Evolutionary conservation across 2,888 invertebrate genomes (phyloP).

Genomic region (Oscheius sp.): DNA sequence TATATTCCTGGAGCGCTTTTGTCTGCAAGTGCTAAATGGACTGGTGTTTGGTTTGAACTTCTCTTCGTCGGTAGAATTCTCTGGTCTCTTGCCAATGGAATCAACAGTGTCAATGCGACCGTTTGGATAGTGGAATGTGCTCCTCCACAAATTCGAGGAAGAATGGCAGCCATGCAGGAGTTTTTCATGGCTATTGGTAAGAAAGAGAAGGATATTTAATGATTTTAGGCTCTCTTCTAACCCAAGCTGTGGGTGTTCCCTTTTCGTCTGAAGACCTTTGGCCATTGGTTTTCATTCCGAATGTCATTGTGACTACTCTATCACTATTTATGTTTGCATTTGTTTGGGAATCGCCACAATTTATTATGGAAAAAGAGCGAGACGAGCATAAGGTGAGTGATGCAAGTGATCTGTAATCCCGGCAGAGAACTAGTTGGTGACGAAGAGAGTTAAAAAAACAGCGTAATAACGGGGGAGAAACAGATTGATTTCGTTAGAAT

Average conservation of each 20-base stretch:
- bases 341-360: constrained; percentile 43
- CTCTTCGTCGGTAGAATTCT: constrained; percentile 41
- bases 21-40: constrained; percentile 31
- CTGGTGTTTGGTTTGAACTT: constrained; percentile 34
- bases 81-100: constrained; percentile 44
- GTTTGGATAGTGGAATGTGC: constrained; percentile 55
- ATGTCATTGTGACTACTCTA: constrained; percentile 30
- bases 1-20: constrained; percentile 39
- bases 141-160: constrained; percentile 41
- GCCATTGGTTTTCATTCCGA: constrained; percentile 46
- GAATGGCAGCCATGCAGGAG: constrained; percentile 55
- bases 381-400: constrained; percentile 31
- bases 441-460: too few relatives aligned
- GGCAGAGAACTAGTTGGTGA: too few relatives aligned
- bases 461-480: too few relatives aligned
- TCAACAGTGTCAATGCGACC: constrained; percentile 47
- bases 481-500: neutral
- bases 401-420: too few relatives aligned
- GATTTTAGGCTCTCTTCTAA: constrained; percentile 44
- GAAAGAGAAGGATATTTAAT: neutral
- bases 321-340: constrained; percentile 38
- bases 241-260: constrained; percentile 50
- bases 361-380: constrained; percentile 39
- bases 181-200: constrained; percentile 46
- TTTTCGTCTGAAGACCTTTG: constrained; percentile 42